phyloP scores from a whole-genome alignment of 2,113 vertebrate species.

The Fregata magnificens region DNA sequence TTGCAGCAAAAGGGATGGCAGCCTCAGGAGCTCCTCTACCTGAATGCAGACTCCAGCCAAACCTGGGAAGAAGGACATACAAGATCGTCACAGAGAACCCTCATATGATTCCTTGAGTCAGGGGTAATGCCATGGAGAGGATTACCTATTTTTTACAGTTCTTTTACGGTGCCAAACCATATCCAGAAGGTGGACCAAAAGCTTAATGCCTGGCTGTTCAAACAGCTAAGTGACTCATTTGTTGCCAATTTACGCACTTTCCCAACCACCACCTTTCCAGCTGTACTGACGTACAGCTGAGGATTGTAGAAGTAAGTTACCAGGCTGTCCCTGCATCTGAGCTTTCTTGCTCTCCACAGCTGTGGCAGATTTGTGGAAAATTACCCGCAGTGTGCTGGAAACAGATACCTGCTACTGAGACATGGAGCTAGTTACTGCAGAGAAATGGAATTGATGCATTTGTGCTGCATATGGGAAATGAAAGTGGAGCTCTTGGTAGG shows the following conservation, averaged over 20 bases:
- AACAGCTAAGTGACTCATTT: not conserved
- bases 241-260: not conserved
- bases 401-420: not conserved
- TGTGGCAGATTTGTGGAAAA: not conserved
- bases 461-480: fast-evolving
- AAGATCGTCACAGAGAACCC: not conserved
- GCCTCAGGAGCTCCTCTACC: not conserved
- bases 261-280: not conserved
- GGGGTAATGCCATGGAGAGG: not conserved
- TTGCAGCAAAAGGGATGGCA: not conserved
- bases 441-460: not conserved
- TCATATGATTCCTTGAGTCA: not conserved
- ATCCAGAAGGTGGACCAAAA: not conserved
- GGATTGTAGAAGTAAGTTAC: not conserved
- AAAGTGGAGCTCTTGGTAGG: not conserved
- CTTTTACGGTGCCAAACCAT: not conserved
- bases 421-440: not conserved
- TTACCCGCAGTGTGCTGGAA: not conserved
- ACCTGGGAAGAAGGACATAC: not conserved
- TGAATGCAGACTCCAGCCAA: fast-evolving
- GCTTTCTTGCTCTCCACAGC: not conserved
- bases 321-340: not conserved
- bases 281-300: not conserved
- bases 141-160: not conserved
- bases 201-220: not conserved